Conservation (phyloP, 2,888 invertebrate genomes). For the Cantharis flavilabris region DNA sequence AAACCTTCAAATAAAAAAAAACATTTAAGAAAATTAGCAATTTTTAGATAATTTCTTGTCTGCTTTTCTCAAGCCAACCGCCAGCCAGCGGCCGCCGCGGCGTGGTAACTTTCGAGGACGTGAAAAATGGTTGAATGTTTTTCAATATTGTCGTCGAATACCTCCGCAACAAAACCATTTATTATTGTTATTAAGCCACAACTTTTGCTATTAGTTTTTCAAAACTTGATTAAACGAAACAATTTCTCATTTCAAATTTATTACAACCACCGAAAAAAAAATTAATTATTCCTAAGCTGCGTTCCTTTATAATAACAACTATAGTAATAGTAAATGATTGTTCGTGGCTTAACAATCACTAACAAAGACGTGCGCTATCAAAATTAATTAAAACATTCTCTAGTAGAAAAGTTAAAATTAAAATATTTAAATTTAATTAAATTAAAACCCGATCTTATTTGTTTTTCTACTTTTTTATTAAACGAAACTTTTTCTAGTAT, state of each 20-base stretch:
- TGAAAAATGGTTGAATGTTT: neutral
- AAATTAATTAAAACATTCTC: neutral
- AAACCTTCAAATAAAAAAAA: neutral
- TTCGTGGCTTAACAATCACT: neutral
- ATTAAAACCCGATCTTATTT: neutral
- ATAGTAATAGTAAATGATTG: neutral
- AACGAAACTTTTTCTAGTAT: neutral
- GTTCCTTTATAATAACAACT: neutral
- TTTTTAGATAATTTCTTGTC: neutral
- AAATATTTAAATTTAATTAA: neutral
- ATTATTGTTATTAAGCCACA: neutral
- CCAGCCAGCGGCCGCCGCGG: neutral
- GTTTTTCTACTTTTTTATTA: neutral
- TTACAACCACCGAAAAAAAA: neutral
- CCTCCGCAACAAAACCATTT: neutral
- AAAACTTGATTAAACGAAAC: neutral
- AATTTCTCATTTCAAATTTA: neutral
- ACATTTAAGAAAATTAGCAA: neutral
- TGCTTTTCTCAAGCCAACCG: neutral
- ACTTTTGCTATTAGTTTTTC: neutral
- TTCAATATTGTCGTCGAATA: neutral
- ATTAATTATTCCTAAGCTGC: neutral
- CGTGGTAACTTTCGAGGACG: neutral
- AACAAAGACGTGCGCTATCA: neutral
- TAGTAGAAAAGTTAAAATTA: neutral